Evolutionary conservation across 2,113 vertebrate genomes (phyloP), one percentile per base, ranked within the genome.

Genomic region (Pseudopipra pipra): DNA sequence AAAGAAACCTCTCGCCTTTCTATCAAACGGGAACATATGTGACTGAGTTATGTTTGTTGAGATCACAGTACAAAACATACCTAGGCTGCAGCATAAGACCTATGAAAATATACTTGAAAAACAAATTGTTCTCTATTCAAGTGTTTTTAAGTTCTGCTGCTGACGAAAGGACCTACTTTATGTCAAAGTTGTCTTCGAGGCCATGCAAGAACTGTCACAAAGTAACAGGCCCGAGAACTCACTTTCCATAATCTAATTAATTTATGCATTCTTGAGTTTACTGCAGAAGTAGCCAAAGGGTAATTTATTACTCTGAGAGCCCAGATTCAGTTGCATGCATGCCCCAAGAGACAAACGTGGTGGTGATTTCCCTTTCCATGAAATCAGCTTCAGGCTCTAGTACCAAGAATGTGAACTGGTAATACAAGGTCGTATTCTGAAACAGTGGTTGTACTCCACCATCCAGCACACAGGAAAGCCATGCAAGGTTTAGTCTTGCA

Each of bases 171-270:
- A 95, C 89, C 89, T 93, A 87, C 55, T 95, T 96, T 85, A 85
- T 80, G 54, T 67, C 58, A 31, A 74, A 79, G 21, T 82, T 93
- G 44, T 94, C 91, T 84, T 95, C 1, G 0, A 56, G 87, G 91
- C 47, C 55, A 79, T 55, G 52, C 74, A 93, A 95, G 78, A 95
- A 79, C 91, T 92, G 77, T 79, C 90, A 96, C 81, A 84, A 85
- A 81, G 61, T 76, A 91, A 93, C 25, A 90, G 75, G 73, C 63
- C 62, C 67, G 59, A 74, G 51, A 94, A 94, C 77, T 80, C 2
- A 70, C 71, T 95, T 97, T 95, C 81, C 90, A 94, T 93, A 91
- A 95, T 93, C 85, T 95, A 96, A 98, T 96, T 96, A 95, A 95
- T 91, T 89, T 88, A 96, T 89, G 89, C 83, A 93, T 84, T 93